These are phyloP conservation scores for Xylocopa sonorina DNA, from an alignment of 1,140 invertebrate genomes.

Conservation along the genomic window DNA sequence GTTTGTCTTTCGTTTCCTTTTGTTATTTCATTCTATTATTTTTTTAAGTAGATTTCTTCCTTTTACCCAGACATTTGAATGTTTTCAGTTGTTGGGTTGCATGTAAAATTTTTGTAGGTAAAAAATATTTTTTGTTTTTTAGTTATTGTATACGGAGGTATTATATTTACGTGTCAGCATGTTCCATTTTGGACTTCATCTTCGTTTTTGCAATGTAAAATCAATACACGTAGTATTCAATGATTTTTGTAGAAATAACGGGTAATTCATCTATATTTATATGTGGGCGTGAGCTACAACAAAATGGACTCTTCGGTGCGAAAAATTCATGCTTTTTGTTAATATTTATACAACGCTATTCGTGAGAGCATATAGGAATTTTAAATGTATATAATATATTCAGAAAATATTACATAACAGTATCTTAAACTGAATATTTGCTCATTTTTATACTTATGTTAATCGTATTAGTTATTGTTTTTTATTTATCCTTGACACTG, in stretches of 20 bases:
- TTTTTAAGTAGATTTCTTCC: too few relatives aligned
- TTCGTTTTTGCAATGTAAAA: not conserved
- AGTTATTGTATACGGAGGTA: not conserved
- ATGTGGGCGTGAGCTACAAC: slow-evolving; percentile 14
- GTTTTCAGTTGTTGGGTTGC: too few relatives aligned
- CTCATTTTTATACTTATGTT: not conserved
- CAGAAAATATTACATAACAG: too few relatives aligned
- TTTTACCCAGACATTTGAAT: too few relatives aligned
- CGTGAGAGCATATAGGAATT: not conserved
- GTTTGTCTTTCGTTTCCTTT: not conserved
- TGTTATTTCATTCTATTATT: too few relatives aligned
- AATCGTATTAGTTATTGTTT: not conserved
- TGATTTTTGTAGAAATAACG: not conserved
- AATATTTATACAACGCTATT: not conserved
- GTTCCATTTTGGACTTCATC: not conserved
- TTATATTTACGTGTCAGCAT: not conserved
- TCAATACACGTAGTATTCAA: not conserved
- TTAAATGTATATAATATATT: not conserved
- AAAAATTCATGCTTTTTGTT: not conserved
- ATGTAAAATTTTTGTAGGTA: too few relatives aligned
- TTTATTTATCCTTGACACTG: not conserved
- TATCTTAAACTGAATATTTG: not conserved
- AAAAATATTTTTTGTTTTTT: not conserved
- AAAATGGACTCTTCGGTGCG: not conserved
- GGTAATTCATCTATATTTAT: slow-evolving; percentile 6